Evolutionary conservation across 2,113 vertebrate genomes (phyloP), one percentile per base, ranked within the genome.

Genomic region (Etheostoma cragini): DNA sequence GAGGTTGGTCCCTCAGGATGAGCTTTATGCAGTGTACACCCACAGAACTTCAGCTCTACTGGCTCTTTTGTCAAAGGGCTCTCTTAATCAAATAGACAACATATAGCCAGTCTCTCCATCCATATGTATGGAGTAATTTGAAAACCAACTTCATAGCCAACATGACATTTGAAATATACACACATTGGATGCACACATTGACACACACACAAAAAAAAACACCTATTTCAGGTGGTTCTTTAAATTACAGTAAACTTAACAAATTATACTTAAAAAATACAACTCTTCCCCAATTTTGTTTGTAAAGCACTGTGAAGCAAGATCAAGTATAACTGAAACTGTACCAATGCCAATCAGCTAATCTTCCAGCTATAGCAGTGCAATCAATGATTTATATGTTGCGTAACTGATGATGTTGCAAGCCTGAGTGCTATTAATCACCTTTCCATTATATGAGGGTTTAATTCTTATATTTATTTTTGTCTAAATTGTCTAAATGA

Each of bases 11-110:
- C 87, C 88, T 72, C 30, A 83, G 88, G 89, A 91, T 52, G 72
- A 79, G 87, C 72, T 91, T 88, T 82, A 88, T 82, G 70, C 87
- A 76, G 83, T 76, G 79, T 66, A 84, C 91, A 89, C 81, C 85
- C 81, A 56, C 75, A 83, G 82, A 88, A 86, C 85, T 78, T 58
- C 30, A 16, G 56, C 80, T 90, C 56, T 57, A 53, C 73, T 15
- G 67, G 76, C 58, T 86, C 72, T 80, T 81, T 81, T 83, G 86
- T 89, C 84, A 87, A 81, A 88, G 73, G 70, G 81, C 81, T 81
- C 60, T 42, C 83, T 90, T 87, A 80, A 91, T 89, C 82, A 92
- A 86, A 87, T 75, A 81, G 76, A 81, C 84, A 84, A 68, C 33
- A 47, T 65, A 68, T 76, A 87, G 60, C 53, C 71, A 16, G 3